Evolutionary conservation across 2,797 vertebrate species (phyloP), one percentile per base, ranked within the genome.

Genomic region (Channa striata): DNA sequence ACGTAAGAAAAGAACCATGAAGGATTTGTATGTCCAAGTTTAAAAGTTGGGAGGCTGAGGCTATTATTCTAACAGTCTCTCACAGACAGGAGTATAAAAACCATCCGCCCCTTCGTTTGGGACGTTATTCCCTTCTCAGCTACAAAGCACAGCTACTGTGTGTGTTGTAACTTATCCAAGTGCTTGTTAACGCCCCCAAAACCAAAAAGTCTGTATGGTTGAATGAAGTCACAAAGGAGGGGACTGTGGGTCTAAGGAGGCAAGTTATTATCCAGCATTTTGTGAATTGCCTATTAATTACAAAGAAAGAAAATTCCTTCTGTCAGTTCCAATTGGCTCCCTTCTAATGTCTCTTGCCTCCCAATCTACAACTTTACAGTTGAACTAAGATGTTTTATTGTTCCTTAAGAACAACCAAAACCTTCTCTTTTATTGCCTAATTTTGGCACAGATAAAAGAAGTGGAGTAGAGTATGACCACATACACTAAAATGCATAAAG

Each of bases 401-500:
- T 48, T 77, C 42, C 40, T 47, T 16, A 36, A 68, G 16, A 10
- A 68, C 42, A 62, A 69, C 57, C 19, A 44, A 74, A 67, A 25
- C 46, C 43, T 40, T 80, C 25, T 46, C 61, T 11, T 61, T 69
- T 54, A 10, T 11, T 50, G 25, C 43, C 57, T 67, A 46, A 56
- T 69, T 69, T 62, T 66, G 48, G 61, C 51, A 60, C 20, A 72
- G 60, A 33, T 50, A 54, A 83, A 68, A 64, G 60, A 21, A 59
- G 20, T 23, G 80, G n/a, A 48, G 62, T 68, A 5, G 25, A 68
- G 56, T 57, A 62, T 80, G 73, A 77, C 49, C 68, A 81, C 70
- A 77, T 51, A 62, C 48, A 75, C 42, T 10, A 82, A 66, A 83
- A 88, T 80, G 76, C 78, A 72, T 65, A 33, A 79, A 62, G 58